Conservation (phyloP, 2,113 vertebrate genomes). For the Ovis aries region ARS-UI_Ramb_v3.0 NC_056056.1:51288001-51288500, state of each 20-base stretch:
- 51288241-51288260: neutral
- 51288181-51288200: neutral
- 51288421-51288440: neutral
- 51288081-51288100: neutral
- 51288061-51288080: neutral
- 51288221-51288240: neutral
- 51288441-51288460: neutral
- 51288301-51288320: neutral
- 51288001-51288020: neutral
- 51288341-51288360: neutral
- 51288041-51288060: neutral
- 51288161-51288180: neutral
- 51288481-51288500: neutral
- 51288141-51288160: neutral
- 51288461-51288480: neutral
- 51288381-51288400: neutral
- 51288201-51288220: neutral
- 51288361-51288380: neutral
- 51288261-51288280: neutral
- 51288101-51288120: neutral
- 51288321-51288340: neutral
- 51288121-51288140: neutral
- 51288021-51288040: neutral
- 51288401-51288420: conserved; percentile 29
- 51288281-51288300: neutral